Evolutionary conservation across 2,797 vertebrate species (phyloP), one percentile per base, ranked within the genome.

Genomic region (Ptychadena robeensis): DNA sequence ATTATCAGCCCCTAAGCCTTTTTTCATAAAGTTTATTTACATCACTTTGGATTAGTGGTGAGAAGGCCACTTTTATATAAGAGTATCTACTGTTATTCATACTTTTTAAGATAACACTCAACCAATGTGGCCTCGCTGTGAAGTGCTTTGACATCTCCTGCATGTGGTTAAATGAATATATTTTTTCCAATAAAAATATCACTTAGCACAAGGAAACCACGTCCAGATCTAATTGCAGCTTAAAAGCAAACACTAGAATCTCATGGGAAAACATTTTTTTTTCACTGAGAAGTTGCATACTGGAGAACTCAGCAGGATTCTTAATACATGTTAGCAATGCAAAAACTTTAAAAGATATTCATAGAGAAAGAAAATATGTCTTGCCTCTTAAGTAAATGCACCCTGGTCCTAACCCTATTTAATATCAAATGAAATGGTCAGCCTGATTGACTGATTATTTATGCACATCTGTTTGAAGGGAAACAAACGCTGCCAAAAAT

Each of bases 171-270:
- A 80, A 75, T 28, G 73, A 65, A 63, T 30, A 38, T 70, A 68
- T 69, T 63, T 80, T 53, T 74, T 85, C 78, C 65, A 80, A 80
- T 80, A 78, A 74, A 85, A 80, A 85, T 44, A 85, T 72, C 4
- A 65, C 65, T 80, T 75, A 37, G 35, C 37, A 64, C 12, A 63
- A 64, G 77, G 63, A 85, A 85, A 85, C 77, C 82, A 53, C 82
- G 69, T 28, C 48, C 31, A 80, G 82, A 85, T 80, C 82, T 80
- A 80, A 80, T 85, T 85, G 77, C 65, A 53, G 31, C 25, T 40
- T 35, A 80, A 64, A 74, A 68, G 37, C 82, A 85, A 70, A 67
- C 77, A 75, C 12, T 73, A 28, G 31, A 63, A 71, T 44, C 66
- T 37, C 76, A 31, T 38, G 3, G 71, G 69, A 73, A 74, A 74